Evolutionary conservation across 1,140 invertebrate genomes (phyloP).

Genomic region (Heterodera schachtii): DNA sequence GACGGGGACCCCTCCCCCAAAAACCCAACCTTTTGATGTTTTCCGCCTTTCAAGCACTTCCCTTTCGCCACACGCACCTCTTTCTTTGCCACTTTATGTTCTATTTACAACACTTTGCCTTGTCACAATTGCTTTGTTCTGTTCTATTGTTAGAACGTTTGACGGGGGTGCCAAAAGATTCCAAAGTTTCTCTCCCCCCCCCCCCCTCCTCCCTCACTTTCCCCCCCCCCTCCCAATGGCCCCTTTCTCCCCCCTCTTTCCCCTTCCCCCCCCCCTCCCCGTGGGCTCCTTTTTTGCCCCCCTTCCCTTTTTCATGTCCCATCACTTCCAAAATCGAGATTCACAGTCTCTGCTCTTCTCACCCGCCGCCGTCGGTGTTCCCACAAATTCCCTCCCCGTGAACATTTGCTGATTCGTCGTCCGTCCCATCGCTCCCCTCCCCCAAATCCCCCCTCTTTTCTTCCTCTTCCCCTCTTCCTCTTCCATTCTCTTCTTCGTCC

Average conservation of each 20-base stretch:
- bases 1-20: neutral
- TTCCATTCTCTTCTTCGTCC: neutral
- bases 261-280: too few species aligned
- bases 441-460: neutral
- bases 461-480: conserved; percentile 11
- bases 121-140: neutral
- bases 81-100: conserved; percentile 5
- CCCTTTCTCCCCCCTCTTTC: neutral
- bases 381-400: too few species aligned
- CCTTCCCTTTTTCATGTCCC: too few species aligned
- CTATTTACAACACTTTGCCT: neutral
- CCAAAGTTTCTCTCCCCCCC: neutral
- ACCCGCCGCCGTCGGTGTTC: too few species aligned
- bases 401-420: too few species aligned
- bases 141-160: neutral
- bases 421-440: too few species aligned
- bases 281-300: too few species aligned
- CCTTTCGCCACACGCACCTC: neutral
- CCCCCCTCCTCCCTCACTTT: too few species aligned
- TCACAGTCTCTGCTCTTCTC: neutral
- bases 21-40: neutral
- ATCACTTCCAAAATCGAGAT: neutral
- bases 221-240: too few species aligned
- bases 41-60: neutral
- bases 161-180: neutral